Evolutionary conservation across 2,888 invertebrate species (phyloP).

Genomic region (Phaonia tiefii): DNA sequence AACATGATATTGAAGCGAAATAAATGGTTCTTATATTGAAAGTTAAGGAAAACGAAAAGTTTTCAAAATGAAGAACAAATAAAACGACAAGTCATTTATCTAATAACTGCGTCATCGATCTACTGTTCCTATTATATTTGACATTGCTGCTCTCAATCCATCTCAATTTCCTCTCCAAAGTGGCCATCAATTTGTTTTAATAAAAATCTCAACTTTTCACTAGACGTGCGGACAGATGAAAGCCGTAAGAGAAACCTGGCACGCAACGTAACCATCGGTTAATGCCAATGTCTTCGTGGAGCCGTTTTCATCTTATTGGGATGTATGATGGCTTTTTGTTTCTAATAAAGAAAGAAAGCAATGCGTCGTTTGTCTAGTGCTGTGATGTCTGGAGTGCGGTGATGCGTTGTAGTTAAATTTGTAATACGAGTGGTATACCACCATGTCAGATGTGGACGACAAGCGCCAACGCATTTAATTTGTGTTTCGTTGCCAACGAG

Average conservation of each 20-base stretch:
- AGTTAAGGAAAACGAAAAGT: too few species aligned
- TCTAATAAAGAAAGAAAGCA: background rate
- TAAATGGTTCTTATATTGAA: too few species aligned
- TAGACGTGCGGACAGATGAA: background rate
- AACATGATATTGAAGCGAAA: too few species aligned
- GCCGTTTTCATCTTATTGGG: background rate
- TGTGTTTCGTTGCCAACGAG: background rate
- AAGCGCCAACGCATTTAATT: background rate
- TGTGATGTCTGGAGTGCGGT: background rate
- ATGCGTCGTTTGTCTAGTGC: background rate
- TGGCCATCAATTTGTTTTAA: constrained; percentile 26
- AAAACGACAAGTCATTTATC: background rate
- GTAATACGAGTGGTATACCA: background rate
- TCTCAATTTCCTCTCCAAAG: constrained; percentile 22
- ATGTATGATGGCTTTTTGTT: background rate
- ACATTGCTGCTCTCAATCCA: background rate
- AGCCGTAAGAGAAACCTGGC: background rate
- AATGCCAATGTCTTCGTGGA: constrained; percentile 6
- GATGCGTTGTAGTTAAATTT: background rate
- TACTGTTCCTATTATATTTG: background rate
- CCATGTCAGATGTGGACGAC: background rate
- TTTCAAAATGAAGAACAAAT: background rate
- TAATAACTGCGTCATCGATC: background rate
- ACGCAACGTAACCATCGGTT: background rate
- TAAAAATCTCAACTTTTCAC: constrained; percentile 26